These are phyloP conservation scores for Helicolenus hilgendorfi DNA, from an alignment of 2,797 vertebrate genomes.

Conservation along the genomic window DNA sequence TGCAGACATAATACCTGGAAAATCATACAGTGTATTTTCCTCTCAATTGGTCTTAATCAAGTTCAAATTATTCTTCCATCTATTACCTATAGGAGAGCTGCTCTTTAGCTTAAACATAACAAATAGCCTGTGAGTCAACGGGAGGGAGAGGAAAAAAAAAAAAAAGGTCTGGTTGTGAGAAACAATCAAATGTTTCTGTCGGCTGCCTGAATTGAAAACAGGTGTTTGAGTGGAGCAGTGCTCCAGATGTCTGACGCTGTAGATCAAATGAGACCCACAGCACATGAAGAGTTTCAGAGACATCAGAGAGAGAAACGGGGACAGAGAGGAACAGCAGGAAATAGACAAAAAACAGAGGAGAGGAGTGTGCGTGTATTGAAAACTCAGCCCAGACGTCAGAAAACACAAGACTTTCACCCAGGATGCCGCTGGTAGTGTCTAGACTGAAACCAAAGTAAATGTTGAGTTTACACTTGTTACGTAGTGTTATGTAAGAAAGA, in stretches of 20 bases:
- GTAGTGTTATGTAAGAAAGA: rapidly evolving
- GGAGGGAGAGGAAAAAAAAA: slow-evolving; percentile 5
- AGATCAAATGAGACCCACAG: slow-evolving; percentile 85
- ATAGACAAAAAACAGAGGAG: neutral
- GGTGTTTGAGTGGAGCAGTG: slow-evolving; percentile 80
- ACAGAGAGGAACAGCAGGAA: slow-evolving; percentile 39
- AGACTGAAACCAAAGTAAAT: rapidly evolving
- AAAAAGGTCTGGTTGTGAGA: slow-evolving; percentile 63
- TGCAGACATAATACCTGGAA: slow-evolving; percentile 50
- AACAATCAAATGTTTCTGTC: slow-evolving; percentile 85
- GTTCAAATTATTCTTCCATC: slow-evolving; percentile 62
- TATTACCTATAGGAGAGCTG: slow-evolving; percentile 45
- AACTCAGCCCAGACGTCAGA: neutral
- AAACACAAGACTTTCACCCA: neutral
- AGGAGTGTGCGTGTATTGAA: neutral
- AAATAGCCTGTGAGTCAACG: slow-evolving; percentile 62
- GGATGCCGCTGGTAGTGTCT: rapidly evolving
- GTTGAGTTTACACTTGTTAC: rapidly evolving
- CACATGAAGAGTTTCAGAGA: slow-evolving; percentile 67
- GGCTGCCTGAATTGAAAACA: slow-evolving; percentile 89
- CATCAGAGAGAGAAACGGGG: slow-evolving; percentile 53
- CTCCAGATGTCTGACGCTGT: slow-evolving; percentile 85
- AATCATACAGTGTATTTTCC: slow-evolving; percentile 44
- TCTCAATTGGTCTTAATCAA: slow-evolving; percentile 67
- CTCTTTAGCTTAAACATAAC: slow-evolving; percentile 65